These are phyloP conservation scores for Latrodectus elegans DNA, from an alignment of 2,888 invertebrate genomes.

Conservation along the genomic window DNA sequence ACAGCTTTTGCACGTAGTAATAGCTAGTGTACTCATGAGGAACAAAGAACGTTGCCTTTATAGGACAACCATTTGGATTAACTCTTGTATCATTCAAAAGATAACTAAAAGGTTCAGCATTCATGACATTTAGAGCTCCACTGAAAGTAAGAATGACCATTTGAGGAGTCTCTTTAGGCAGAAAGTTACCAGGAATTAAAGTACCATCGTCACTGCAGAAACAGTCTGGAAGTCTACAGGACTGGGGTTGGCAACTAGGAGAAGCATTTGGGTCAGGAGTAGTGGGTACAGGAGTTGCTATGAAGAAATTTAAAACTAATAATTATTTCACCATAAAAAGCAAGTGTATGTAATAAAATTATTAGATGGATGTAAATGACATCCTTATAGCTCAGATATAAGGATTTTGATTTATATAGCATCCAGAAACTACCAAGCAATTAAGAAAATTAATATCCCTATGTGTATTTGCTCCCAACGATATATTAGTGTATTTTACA, in stretches of 20 bases:
- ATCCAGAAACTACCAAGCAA: too few species aligned
- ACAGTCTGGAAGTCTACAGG: conserved; percentile 89
- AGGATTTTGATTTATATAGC: too few species aligned
- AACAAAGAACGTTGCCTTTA: conserved; percentile 93
- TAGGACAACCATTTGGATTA: conserved; percentile 92
- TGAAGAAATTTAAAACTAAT: not conserved
- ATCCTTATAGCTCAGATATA: too few species aligned
- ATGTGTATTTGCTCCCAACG: too few species aligned
- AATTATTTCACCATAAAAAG: too few species aligned
- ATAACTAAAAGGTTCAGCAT: conserved; percentile 89
- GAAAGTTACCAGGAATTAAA: conserved; percentile 86
- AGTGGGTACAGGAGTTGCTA: conserved; percentile 52
- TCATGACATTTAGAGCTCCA: conserved; percentile 93
- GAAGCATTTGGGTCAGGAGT: conserved; percentile 83
- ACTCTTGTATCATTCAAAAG: conserved; percentile 76
- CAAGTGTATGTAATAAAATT: too few species aligned
- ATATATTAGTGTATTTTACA: too few species aligned
- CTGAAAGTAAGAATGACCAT: conserved; percentile 94
- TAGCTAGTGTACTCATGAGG: conserved; percentile 95
- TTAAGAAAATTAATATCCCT: too few species aligned
- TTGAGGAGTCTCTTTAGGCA: conserved; percentile 92
- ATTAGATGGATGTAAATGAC: too few species aligned
- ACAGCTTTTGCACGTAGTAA: conserved; percentile 91
- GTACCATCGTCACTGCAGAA: conserved; percentile 95
- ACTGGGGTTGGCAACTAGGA: conserved; percentile 83